These are phyloP conservation scores for Phyllotreta cruciferae DNA, from an alignment of 2,888 invertebrate species.

Conservation along the genomic window DNA sequence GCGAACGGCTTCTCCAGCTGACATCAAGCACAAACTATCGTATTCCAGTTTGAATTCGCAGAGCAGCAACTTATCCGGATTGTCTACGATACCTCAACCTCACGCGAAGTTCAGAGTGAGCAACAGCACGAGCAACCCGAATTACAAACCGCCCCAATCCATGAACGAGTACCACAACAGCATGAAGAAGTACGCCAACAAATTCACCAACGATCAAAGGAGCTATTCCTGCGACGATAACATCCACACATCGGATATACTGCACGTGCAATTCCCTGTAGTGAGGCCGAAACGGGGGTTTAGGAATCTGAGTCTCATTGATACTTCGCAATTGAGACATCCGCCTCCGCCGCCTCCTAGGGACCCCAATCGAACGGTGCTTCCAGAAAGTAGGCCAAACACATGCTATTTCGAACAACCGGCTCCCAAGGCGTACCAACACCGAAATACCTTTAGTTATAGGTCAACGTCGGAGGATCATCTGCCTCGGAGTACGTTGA, in stretches of 20 bases:
- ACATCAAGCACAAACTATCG: slow-evolving; percentile 40
- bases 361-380: slow-evolving; percentile 70
- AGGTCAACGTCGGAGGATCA: slow-evolving; percentile 58
- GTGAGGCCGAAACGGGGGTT: slow-evolving; percentile 49
- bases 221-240: slow-evolving; percentile 57
- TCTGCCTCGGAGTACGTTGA: slow-evolving; percentile 48
- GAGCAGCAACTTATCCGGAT: slow-evolving; percentile 51
- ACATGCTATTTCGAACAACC: slow-evolving; percentile 63
- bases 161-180: slow-evolving; percentile 53
- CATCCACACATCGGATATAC: slow-evolving; percentile 53
- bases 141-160: slow-evolving; percentile 51
- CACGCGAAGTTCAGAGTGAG: slow-evolving; percentile 51
- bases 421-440: slow-evolving; percentile 30
- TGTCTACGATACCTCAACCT: slow-evolving; percentile 57
- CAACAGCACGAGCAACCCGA: slow-evolving; percentile 52
- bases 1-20: slow-evolving; percentile 26
- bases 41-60: slow-evolving; percentile 46
- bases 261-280: slow-evolving; percentile 54
- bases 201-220: slow-evolving; percentile 47
- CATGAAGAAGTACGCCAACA: slow-evolving; percentile 35
- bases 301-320: slow-evolving; percentile 52
- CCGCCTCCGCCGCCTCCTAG: slow-evolving; percentile 82
- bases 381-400: slow-evolving; percentile 61
- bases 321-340: slow-evolving; percentile 45
- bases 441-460: slow-evolving; percentile 50